Evolutionary conservation across 2,888 invertebrate species (phyloP).

Genomic region (Oegoconia quadripuncta): DNA sequence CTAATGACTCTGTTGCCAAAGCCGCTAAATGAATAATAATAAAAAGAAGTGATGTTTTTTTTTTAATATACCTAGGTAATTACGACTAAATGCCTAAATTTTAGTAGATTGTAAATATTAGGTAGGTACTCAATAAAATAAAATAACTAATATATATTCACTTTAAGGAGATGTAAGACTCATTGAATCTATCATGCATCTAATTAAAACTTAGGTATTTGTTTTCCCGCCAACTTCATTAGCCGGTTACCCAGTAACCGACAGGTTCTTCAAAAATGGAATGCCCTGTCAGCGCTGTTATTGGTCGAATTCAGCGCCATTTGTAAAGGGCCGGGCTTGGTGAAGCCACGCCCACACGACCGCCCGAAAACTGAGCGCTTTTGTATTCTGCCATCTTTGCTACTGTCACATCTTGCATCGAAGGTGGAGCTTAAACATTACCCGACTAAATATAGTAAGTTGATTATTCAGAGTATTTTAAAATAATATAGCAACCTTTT

Average conservation of each 20-base stretch:
- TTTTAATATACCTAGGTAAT: no score
- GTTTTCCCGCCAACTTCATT: neutral
- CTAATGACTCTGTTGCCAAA: no score
- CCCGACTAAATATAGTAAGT: conserved; percentile 29
- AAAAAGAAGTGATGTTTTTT: no score
- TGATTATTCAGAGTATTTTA: conserved; percentile 8
- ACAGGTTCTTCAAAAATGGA: conserved; percentile 35
- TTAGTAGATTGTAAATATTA: no score
- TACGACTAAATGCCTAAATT: no score
- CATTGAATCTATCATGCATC: neutral
- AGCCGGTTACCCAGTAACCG: conserved; percentile 1
- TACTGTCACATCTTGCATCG: conserved; percentile 37
- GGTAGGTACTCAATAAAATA: no score
- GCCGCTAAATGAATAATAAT: no score
- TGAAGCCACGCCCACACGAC: conserved; percentile 54
- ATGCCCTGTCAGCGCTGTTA: conserved; percentile 40
- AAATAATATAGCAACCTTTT: conserved; percentile 3
- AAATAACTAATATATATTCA: neutral
- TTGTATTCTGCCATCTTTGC: conserved; percentile 56
- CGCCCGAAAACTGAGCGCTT: conserved; percentile 49
- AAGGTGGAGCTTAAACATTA: conserved; percentile 46
- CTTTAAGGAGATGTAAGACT: neutral
- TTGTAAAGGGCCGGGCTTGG: conserved; percentile 63
- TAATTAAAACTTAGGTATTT: neutral
- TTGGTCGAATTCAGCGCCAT: conserved; percentile 73